These are phyloP conservation scores for Hemibagrus guttatus DNA, from an alignment of 2,797 vertebrate species.

Conservation along the genomic window DNA sequence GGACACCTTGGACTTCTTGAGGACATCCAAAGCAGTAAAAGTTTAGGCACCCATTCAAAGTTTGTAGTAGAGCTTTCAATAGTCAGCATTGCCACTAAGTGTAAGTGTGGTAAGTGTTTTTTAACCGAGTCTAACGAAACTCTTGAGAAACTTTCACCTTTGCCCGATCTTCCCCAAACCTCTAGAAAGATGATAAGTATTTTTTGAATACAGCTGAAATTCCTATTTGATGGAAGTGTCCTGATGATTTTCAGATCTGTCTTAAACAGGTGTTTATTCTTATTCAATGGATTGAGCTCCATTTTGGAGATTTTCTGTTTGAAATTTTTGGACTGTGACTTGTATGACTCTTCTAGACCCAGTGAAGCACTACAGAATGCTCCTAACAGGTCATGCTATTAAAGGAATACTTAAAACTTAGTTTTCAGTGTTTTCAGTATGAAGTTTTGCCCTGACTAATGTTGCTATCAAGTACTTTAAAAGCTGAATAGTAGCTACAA, in stretches of 20 bases:
- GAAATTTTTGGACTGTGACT: neutral
- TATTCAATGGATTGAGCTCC: neutral
- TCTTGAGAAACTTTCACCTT: neutral
- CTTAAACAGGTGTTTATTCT: slow-evolving; percentile 29
- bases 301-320: neutral
- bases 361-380: neutral
- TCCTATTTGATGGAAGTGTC: neutral
- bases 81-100: neutral
- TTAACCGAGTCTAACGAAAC: neutral
- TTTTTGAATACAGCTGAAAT: slow-evolving; percentile 2
- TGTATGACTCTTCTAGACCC: neutral
- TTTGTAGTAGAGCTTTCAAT: neutral
- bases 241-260: neutral
- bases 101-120: too few species aligned
- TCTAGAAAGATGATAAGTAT: neutral
- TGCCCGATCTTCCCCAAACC: neutral
- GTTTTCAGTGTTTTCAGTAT: neutral
- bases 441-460: neutral
- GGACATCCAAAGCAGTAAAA: neutral
- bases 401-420: neutral
- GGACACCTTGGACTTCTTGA: neutral
- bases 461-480: neutral
- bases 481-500: neutral
- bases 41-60: neutral
- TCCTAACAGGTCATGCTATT: neutral